A percentile compares a stretch with the other conserved stretches of the same genome.
Evolutionary conservation across 1,140 invertebrate genomes (phyloP).

Genomic region (Adoxophyes honmai): DNA sequence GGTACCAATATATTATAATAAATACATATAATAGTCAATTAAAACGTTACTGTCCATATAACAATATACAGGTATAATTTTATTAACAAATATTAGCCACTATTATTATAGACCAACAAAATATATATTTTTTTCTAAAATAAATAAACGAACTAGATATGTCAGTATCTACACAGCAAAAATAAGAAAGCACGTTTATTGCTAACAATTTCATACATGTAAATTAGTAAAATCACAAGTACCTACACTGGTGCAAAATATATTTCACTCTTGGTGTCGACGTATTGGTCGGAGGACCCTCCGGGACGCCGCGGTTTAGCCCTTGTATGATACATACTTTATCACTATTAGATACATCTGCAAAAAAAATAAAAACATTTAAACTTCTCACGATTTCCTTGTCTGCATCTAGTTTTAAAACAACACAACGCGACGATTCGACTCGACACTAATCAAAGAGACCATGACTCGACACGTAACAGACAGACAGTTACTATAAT

Average conservation of each 20-base stretch:
- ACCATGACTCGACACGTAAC: no score
- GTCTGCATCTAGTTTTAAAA: no score
- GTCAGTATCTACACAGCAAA: constrained; percentile 61
- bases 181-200: constrained; percentile 43
- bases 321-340: not conserved
- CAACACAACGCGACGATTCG: no score
- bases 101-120: constrained; percentile 43
- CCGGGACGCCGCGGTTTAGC: not conserved
- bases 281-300: constrained; percentile 21
- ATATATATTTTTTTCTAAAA: constrained; percentile 42
- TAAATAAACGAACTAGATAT: constrained; percentile 48
- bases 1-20: constrained; percentile 52
- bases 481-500: no score
- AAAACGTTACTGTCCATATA: constrained; percentile 51
- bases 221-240: constrained; percentile 46
- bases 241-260: constrained; percentile 50
- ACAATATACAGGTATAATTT: constrained; percentile 52
- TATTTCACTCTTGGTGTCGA: constrained; percentile 44
- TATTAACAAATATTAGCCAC: constrained; percentile 41
- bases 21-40: constrained; percentile 37
- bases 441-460: no score
- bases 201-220: constrained; percentile 41
- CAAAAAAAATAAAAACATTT: constrained; percentile 29
- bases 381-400: no score
- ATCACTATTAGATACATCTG: constrained; percentile 40